Evolutionary conservation across 2,888 invertebrate genomes (phyloP).

Genomic region (Heliconius ethilla): DNA sequence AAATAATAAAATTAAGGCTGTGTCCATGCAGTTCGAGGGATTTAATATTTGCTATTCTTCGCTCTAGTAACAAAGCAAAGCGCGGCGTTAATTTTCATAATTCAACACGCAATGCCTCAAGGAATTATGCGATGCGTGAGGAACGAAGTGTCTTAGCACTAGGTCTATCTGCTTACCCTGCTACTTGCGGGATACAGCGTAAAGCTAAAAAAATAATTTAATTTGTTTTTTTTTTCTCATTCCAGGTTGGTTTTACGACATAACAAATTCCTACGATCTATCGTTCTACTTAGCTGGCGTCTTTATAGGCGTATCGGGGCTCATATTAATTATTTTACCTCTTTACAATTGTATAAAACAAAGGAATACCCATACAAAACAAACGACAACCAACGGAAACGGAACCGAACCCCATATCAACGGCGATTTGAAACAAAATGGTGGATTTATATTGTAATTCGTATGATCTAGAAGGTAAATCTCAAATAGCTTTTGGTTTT

Average conservation of each 20-base stretch:
- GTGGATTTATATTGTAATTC: conserved; percentile 31
- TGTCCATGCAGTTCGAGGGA: too few relatives aligned
- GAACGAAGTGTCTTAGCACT: too few relatives aligned
- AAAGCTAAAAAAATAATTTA: neutral
- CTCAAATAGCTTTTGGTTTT: neutral
- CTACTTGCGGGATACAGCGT: too few relatives aligned
- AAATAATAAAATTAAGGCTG: too few relatives aligned
- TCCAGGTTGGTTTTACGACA: conserved; percentile 91
- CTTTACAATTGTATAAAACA: conserved; percentile 47
- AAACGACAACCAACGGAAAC: conserved; percentile 15
- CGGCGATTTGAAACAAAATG: conserved; percentile 45
- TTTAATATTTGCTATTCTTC: too few relatives aligned
- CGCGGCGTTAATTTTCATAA: too few relatives aligned
- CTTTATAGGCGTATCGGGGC: conserved; percentile 89
- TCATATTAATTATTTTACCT: conserved; percentile 78
- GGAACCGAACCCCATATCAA: conserved; percentile 43
- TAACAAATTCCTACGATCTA: conserved; percentile 88
- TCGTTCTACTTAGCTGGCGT: conserved; percentile 91
- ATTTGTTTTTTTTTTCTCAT: conserved; percentile 40
- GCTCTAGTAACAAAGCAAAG: too few relatives aligned
- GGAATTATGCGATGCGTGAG: too few relatives aligned
- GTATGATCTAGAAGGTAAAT: neutral
- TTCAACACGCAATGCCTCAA: too few relatives aligned
- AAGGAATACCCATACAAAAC: conserved; percentile 35
- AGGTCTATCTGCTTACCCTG: too few relatives aligned